These are phyloP conservation scores for Percopsis transmontana DNA, from an alignment of 2,113 vertebrate genomes.

Conservation along the genomic window DNA sequence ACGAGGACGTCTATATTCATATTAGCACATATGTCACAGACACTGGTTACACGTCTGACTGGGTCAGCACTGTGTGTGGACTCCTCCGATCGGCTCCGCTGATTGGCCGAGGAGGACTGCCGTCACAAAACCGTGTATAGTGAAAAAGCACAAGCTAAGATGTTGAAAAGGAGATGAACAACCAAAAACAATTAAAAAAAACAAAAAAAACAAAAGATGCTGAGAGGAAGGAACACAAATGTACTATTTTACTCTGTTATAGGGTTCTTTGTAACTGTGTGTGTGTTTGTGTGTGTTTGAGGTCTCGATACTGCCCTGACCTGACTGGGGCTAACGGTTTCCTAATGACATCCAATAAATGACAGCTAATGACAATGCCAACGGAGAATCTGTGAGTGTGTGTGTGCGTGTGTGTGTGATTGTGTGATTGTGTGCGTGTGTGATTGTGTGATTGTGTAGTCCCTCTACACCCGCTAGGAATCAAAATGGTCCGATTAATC, in stretches of 20 bases:
- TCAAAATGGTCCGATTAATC: no score
- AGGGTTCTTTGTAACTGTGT: background rate
- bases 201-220: conserved; percentile 3
- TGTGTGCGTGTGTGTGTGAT: no score
- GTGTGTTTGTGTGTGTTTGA: background rate
- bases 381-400: background rate
- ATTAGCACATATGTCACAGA: background rate
- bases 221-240: conserved; percentile 37
- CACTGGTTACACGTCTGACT: background rate
- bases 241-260: background rate
- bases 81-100: background rate
- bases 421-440: no score
- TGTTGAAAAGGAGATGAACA: background rate
- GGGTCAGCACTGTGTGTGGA: background rate
- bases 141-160: background rate
- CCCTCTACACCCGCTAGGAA: background rate
- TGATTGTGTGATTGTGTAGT: background rate
- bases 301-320: background rate
- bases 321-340: background rate
- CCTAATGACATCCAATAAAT: no score
- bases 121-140: background rate
- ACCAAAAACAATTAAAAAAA: background rate
- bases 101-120: background rate
- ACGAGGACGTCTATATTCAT: no score
- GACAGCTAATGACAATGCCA: no score